Evolutionary conservation across 1,140 invertebrate species (phyloP), one percentile per base, ranked within the genome.

Genomic region (Pseudomyrmex concolor): DNA sequence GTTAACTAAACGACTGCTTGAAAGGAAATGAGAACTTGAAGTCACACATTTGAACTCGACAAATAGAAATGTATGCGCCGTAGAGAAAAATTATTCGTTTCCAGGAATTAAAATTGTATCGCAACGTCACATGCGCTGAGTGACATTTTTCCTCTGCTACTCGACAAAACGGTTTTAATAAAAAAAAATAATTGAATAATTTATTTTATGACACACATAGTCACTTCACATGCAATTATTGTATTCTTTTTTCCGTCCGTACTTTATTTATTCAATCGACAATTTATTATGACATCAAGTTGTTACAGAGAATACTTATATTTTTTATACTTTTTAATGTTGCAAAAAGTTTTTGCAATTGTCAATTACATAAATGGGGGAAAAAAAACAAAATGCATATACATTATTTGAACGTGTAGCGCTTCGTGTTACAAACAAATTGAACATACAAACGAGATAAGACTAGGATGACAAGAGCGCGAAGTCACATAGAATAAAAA

Each of bases 1-100:
- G 70, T 82, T 74, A 63, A 73, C 63, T 19, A 73, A 73, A 82
- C 60, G 57, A 57, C 43, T 13, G 15, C 22, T 57, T 34, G 50
- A 55, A 25, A 19, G 34, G 45, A 82, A 74, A 60, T 25, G 25
- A 25, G 25, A 43, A 74, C 51, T 76, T 51, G 10, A 55, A 73
- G 10, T 60, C 45, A 9, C 19, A 19, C 48, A 45, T 45, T 22
- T 34, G 45, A 68, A 59, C 5, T 67, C 50, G 48, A 50, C 13
- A 13, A 9, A 67, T 5, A 48, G 54, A 57, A 78, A 57, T 19
- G 25, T 57, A 59, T 15, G 19, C 17, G 12, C 34, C 12, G 1
- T 1, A 72, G 2, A 59, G 25, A n/a, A 15, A 54, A 25, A 17
- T 0, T 19, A 12, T 9, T 66, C 25, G 9, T 8, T 77, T 67